Evolutionary conservation across 2,888 invertebrate species (phyloP).

Genomic region (Elgonia sp.): DNA sequence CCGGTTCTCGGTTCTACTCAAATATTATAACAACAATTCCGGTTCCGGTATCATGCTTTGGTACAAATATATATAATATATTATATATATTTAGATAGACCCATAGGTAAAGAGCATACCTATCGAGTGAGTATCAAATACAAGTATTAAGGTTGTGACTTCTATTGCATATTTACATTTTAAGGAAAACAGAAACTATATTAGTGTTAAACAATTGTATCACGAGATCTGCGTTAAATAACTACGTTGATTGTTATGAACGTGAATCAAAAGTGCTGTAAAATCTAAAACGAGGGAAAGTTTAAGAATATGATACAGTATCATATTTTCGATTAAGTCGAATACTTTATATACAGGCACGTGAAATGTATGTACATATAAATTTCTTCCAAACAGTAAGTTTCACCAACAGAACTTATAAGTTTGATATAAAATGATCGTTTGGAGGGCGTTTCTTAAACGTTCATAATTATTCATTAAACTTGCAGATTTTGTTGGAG

Average conservation of each 20-base stretch:
- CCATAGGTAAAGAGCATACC: constrained; percentile 72
- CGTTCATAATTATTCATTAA: too few species aligned
- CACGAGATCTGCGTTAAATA: constrained; percentile 68
- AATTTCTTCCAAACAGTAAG: too few species aligned
- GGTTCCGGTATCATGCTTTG: too few species aligned
- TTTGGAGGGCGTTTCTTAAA: too few species aligned
- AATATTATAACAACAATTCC: too few species aligned
- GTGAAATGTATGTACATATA: too few species aligned
- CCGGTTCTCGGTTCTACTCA: too few species aligned
- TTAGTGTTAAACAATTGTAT: constrained; percentile 73
- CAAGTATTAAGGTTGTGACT: constrained; percentile 86
- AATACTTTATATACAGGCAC: too few species aligned
- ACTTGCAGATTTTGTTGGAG: too few species aligned
- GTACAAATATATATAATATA: constrained; percentile 68
- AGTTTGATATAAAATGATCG: too few species aligned
- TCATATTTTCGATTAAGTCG: neutral
- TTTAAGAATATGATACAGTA: constrained; percentile 50
- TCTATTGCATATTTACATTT: constrained; percentile 79
- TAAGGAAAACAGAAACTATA: constrained; percentile 72
- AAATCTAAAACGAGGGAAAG: constrained; percentile 33
- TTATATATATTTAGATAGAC: constrained; percentile 72
- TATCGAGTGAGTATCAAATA: constrained; percentile 82
- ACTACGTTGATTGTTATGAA: constrained; percentile 70
- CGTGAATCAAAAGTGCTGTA: constrained; percentile 65
- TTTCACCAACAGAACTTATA: too few species aligned